A percentile compares a stretch with the other conserved stretches of the same genome.
Evolutionary conservation across 2,888 invertebrate species (phyloP).

Genomic region (Coleophora flavipennella): DNA sequence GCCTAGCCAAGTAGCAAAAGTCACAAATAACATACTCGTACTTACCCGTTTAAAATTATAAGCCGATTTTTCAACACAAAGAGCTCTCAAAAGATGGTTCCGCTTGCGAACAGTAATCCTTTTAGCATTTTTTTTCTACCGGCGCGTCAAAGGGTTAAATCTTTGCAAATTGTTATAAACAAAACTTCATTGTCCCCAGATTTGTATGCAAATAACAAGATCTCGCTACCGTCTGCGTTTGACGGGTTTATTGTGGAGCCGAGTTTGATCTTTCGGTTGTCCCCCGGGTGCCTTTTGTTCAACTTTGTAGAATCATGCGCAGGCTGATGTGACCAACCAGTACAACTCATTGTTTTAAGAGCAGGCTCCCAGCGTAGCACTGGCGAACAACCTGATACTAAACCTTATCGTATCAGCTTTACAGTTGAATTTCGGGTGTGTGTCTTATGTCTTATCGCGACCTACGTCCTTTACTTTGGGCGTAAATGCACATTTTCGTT

Average conservation of each 20-base stretch:
- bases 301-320: background rate
- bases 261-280: conserved; percentile 28
- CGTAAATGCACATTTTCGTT: too few species aligned
- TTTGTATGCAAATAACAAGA: conserved; percentile 69
- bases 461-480: too few species aligned
- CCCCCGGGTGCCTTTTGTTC: conserved; percentile 38
- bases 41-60: conserved; percentile 5
- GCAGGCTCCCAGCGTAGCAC: too few species aligned
- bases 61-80: conserved; percentile 22
- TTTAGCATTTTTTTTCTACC: conserved; percentile 26
- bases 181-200: conserved; percentile 47
- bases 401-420: too few species aligned
- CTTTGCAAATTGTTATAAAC: conserved; percentile 35
- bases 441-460: too few species aligned
- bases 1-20: background rate
- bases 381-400: too few species aligned
- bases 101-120: conserved; percentile 21
- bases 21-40: conserved; percentile 1
- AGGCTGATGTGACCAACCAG: background rate
- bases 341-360: background rate
- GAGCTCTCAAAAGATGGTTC: conserved; percentile 10
- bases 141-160: conserved; percentile 52
- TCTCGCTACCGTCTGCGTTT: conserved; percentile 57
- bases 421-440: too few species aligned
- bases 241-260: conserved; percentile 39